phyloP scores from a whole-genome alignment of 2,113 vertebrate species.

The Tachysurus vachellii region DNA sequence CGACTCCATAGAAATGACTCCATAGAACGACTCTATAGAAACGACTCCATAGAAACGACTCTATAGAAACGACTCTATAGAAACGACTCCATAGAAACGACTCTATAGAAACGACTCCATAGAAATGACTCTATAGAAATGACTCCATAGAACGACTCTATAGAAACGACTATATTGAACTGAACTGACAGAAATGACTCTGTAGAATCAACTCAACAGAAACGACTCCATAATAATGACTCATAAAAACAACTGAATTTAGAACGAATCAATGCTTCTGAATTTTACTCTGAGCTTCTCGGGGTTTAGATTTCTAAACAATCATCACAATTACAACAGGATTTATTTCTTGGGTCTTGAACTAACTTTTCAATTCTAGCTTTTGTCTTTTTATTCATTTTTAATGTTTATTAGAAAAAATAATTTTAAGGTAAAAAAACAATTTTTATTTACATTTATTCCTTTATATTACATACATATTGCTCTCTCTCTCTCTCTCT shows the following conservation, averaged over 20 bases:
- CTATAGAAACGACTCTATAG: not conserved
- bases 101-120: not conserved
- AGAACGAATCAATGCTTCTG: no score
- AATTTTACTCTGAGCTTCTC: not conserved
- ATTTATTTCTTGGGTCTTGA: no score
- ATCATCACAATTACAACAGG: no score
- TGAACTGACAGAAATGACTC: not conserved
- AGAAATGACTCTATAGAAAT: not conserved
- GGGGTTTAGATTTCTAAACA: no score
- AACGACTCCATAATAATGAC: not conserved
- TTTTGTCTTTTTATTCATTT: no score
- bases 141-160: not conserved
- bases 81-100: not conserved
- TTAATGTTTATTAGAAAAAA: no score
- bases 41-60: not conserved
- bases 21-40: not conserved
- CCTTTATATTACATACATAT: not conserved
- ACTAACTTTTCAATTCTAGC: no score
- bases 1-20: not conserved
- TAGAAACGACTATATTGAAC: not conserved
- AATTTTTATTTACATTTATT: not conserved
- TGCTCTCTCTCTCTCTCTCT: not conserved
- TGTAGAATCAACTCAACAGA: not conserved
- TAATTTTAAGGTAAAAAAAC: no score
- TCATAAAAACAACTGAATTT: not conserved